Conservation (phyloP, 1,140 invertebrate species). For the Drosophila serrata region DNA sequence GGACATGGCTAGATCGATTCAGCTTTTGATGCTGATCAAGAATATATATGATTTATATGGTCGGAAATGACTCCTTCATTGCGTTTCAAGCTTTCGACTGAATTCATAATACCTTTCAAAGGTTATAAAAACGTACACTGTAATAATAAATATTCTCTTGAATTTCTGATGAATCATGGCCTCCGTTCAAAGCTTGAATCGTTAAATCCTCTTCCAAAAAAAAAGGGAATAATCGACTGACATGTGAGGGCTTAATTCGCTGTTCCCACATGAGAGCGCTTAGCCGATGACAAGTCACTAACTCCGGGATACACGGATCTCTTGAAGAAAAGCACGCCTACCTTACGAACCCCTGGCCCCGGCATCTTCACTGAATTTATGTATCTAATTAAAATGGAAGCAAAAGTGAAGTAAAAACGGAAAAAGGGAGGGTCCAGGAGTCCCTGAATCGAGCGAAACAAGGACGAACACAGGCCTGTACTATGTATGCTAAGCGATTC, state of each 20-base stretch:
- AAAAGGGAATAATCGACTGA: constrained; percentile 14
- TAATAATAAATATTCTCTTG: not conserved
- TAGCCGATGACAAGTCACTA: constrained; percentile 34
- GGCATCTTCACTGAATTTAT: constrained; percentile 51
- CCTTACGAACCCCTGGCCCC: constrained; percentile 36
- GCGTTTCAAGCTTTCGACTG: too few relatives aligned
- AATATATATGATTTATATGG: too few relatives aligned
- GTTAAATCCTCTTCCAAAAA: not conserved
- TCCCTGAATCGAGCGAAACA: constrained; percentile 14
- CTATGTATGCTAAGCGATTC: constrained; percentile 72
- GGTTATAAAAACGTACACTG: not conserved
- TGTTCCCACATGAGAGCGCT: constrained; percentile 19
- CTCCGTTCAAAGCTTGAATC: not conserved
- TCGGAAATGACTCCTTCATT: too few relatives aligned
- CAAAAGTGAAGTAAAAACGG: constrained; percentile 29
- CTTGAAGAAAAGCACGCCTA: constrained; percentile 8
- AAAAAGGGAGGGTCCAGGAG: not conserved
- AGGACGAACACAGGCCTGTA: constrained; percentile 10
- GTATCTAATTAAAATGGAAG: constrained; percentile 78
- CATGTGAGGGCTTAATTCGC: constrained; percentile 1
- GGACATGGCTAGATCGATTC: too few relatives aligned
- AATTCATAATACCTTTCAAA: too few relatives aligned
- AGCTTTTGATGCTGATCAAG: too few relatives aligned
- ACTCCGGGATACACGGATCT: constrained; percentile 13
- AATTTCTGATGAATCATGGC: not conserved